Percentiles rank a stretch among this genome's conserved stretches.
phyloP scores from a whole-genome alignment of 2,888 invertebrate species.

The Balanococcus diminutus region DNA sequence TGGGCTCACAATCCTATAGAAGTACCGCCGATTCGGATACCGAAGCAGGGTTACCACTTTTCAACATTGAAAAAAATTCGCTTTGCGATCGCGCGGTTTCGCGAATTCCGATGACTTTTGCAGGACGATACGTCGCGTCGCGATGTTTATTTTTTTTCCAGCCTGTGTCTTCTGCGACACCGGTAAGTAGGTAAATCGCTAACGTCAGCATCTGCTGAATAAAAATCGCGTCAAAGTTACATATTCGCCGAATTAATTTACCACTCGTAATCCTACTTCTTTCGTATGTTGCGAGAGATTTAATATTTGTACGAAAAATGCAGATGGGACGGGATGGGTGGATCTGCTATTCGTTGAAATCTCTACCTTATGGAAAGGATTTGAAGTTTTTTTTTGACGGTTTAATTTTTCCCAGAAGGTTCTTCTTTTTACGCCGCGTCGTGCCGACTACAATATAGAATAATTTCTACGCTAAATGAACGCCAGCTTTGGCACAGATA shows the following conservation, averaged over 20 bases:
- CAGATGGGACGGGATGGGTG: too few relatives aligned
- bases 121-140: background rate
- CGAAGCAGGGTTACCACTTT: constrained; percentile 20
- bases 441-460: background rate
- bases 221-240: background rate
- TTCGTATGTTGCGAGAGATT: background rate
- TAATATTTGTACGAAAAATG: too few relatives aligned
- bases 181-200: background rate
- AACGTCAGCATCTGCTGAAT: background rate
- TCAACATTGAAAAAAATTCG: background rate
- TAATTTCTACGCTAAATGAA: background rate
- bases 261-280: background rate
- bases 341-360: too few relatives aligned
- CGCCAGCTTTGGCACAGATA: background rate
- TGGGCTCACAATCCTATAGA: constrained; percentile 20
- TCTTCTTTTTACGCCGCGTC: background rate
- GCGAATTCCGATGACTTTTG: constrained; percentile 18
- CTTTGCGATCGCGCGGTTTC: background rate
- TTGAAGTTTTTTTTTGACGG: background rate
- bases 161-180: background rate
- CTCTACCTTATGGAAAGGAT: background rate
- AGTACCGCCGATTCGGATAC: constrained; percentile 10
- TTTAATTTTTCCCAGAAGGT: background rate
- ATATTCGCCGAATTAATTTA: background rate
- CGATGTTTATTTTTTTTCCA: background rate